phyloP scores from a whole-genome alignment of 1,140 invertebrate genomes.

The Trinorchestia longiramus region DNA sequence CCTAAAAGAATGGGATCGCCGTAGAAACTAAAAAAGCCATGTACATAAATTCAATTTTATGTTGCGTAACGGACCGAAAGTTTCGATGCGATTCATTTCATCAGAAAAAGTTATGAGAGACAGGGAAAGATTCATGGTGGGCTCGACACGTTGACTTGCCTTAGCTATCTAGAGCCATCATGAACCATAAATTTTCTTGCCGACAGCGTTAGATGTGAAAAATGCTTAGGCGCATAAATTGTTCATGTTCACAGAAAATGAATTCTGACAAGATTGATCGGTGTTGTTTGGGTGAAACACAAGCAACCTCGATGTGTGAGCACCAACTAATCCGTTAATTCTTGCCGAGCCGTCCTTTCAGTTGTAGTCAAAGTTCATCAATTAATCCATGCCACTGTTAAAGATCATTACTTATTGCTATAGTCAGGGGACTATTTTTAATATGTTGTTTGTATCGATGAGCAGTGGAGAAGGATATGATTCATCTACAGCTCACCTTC shows the following conservation, averaged over 20 bases:
- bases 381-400: neutral
- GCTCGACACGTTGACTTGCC: conserved; percentile 2
- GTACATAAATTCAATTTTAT: conserved; percentile 32
- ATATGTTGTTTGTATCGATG: neutral
- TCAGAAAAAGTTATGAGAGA: conserved; percentile 50
- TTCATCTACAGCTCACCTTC: too few relatives aligned
- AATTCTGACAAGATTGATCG: conserved; percentile 51
- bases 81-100: conserved; percentile 5
- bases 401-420: neutral
- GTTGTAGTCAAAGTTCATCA: neutral
- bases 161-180: conserved; percentile 17
- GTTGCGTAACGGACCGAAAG: conserved; percentile 6
- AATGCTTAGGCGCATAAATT: conserved; percentile 44
- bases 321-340: neutral
- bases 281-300: conserved; percentile 11
- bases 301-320: neutral
- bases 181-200: neutral
- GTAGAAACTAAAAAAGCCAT: neutral
- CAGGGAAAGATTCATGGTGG: neutral
- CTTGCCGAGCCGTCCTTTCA: neutral
- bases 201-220: conserved; percentile 43
- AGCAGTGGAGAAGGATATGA: neutral
- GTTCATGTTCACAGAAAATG: conserved; percentile 49
- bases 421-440: neutral
- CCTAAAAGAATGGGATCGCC: neutral